phyloP scores from a whole-genome alignment of 2,888 invertebrate species.

The Drosophila trichaetosa region DNA sequence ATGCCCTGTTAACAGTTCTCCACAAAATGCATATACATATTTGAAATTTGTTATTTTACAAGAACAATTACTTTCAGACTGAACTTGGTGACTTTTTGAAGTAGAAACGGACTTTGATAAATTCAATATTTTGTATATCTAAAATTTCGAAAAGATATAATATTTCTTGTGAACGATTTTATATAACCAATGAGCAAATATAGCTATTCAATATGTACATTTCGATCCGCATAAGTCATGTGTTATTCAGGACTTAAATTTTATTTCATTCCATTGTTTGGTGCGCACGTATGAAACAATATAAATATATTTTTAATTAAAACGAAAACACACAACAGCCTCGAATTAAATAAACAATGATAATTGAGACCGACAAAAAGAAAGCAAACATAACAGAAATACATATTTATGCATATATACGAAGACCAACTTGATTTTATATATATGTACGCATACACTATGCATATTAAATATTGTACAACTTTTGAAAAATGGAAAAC shows the following conservation, averaged over 20 bases:
- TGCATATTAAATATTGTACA: slow-evolving; percentile 44
- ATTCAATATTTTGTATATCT: background rate
- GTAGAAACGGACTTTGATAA: background rate
- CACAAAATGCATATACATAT: background rate
- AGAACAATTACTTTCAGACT: too few species aligned
- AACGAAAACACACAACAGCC: slow-evolving; percentile 70
- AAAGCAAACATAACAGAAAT: slow-evolving; percentile 61
- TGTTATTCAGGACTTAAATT: slow-evolving; percentile 51
- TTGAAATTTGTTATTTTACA: background rate
- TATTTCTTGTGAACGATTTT: background rate
- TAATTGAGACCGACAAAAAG: slow-evolving; percentile 72
- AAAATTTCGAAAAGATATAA: background rate
- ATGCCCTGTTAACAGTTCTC: background rate
- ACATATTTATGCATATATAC: slow-evolving; percentile 33
- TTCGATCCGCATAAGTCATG: slow-evolving; percentile 4
- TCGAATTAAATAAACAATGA: slow-evolving; percentile 75
- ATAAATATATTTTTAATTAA: slow-evolving; percentile 71
- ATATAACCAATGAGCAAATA: background rate
- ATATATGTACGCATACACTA: slow-evolving; percentile 1
- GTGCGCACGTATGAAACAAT: slow-evolving; percentile 31
- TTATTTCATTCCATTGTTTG: slow-evolving; percentile 44
- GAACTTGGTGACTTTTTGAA: background rate
- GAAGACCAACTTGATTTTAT: background rate
- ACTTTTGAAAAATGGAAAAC: slow-evolving; percentile 32
- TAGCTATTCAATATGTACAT: slow-evolving; percentile 7